Conservation (phyloP, 2,113 vertebrate genomes). For the Alethe castanea region DNA sequence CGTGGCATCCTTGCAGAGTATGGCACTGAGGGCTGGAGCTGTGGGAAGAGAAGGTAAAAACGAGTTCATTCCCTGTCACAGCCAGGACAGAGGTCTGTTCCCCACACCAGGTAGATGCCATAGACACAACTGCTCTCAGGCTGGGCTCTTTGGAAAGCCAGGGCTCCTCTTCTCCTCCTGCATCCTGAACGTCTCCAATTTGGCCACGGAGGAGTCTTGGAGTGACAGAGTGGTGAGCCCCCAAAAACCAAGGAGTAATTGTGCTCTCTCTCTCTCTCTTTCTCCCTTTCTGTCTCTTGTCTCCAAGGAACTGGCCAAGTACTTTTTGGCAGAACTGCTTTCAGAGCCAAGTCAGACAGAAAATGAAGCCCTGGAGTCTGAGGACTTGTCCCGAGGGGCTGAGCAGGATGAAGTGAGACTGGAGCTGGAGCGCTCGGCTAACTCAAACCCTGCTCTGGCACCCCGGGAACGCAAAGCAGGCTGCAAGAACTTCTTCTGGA, state of each 20-base stretch:
- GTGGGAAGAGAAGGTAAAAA: background rate
- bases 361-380: conserved; percentile 89
- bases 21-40: background rate
- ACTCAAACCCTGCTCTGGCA: conserved; percentile 81
- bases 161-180: background rate
- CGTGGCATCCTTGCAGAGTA: accelerated
- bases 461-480: conserved; percentile 96
- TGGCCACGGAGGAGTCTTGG: background rate
- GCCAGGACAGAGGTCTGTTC: background rate
- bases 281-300: background rate
- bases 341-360: conserved; percentile 90
- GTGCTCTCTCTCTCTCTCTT: background rate
- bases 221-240: background rate
- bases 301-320: conserved; percentile 84
- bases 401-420: conserved; percentile 85
- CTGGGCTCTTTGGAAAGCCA: background rate
- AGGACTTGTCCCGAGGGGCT: conserved; percentile 78
- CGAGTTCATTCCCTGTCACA: background rate
- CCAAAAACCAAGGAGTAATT: background rate
- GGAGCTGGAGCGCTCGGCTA: conserved; percentile 88
- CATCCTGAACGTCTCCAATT: background rate
- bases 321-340: conserved; percentile 88
- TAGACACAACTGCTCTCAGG: background rate
- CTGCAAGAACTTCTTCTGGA: conserved; percentile 99
- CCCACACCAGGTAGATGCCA: background rate